These are phyloP conservation scores for Bursaphelenchus okinawaensis DNA, from an alignment of 2,888 invertebrate species.

Conservation along the genomic window DNA sequence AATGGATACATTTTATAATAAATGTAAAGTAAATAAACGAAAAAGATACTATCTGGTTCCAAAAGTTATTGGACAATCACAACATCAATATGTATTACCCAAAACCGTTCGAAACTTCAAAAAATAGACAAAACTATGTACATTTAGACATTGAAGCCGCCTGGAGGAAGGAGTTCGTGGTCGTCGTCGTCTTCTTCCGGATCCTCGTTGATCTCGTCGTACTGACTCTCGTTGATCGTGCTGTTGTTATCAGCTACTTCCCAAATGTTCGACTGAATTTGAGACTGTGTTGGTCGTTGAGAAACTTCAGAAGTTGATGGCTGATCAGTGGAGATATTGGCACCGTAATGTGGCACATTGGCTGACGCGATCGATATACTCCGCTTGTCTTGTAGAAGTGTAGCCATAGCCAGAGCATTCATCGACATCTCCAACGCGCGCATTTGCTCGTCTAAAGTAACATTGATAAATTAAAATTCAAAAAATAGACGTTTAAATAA, in stretches of 20 bases:
- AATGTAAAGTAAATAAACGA: too few relatives aligned
- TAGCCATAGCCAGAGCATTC: constrained; percentile 29
- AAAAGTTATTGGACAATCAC: too few relatives aligned
- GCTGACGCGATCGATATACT: constrained; percentile 4
- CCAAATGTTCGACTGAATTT: constrained; percentile 26
- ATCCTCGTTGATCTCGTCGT: constrained; percentile 5
- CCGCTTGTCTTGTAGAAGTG: constrained; percentile 14
- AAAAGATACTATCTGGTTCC: too few relatives aligned
- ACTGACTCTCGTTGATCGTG: background rate
- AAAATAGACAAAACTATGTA: too few relatives aligned
- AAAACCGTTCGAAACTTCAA: too few relatives aligned
- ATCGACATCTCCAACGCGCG: constrained; percentile 35
- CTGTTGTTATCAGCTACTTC: constrained; percentile 28
- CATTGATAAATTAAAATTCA: constrained; percentile 3
- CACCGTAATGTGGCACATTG: constrained; percentile 6
- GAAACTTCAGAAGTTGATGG: constrained; percentile 1
- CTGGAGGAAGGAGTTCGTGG: constrained; percentile 3
- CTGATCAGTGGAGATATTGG: background rate
- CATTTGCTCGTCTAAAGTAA: constrained; percentile 21
- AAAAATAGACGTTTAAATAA: constrained; percentile 2
- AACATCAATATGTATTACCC: too few relatives aligned
- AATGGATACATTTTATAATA: too few relatives aligned
- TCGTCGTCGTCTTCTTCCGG: background rate
- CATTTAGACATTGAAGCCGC: constrained; percentile 10
- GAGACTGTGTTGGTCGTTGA: background rate